Conservation (phyloP, 2,113 vertebrate genomes). For the Coryphaenoides rupestris region DNA sequence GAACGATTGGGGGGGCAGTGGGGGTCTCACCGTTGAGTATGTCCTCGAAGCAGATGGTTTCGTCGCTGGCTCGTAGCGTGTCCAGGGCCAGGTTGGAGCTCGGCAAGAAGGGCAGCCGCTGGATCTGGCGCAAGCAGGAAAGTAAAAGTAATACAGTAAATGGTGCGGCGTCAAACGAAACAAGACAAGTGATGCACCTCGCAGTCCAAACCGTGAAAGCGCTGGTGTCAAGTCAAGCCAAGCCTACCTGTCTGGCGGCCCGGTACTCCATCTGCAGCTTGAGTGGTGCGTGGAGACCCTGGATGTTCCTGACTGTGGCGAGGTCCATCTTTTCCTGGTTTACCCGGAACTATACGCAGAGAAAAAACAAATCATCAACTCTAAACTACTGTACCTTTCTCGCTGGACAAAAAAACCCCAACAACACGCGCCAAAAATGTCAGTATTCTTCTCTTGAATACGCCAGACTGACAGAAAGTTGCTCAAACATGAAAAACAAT, state of each 20-base stretch:
- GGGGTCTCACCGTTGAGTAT: conserved; percentile 83
- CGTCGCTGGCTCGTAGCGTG: conserved; percentile 85
- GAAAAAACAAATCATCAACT: conserved; percentile 4
- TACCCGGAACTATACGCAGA: conserved; percentile 77
- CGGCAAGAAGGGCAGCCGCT: conserved; percentile 89
- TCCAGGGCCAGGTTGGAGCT: conserved; percentile 91
- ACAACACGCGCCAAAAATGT: too few species aligned
- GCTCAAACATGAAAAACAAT: too few species aligned
- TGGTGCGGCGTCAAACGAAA: not conserved
- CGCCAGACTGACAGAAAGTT: too few species aligned
- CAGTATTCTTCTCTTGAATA: too few species aligned
- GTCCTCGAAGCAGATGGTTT: conserved; percentile 89
- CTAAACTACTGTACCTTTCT: too few species aligned
- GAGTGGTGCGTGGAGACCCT: conserved; percentile 87
- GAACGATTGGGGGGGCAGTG: not conserved
- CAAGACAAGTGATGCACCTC: not conserved
- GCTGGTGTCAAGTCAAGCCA: not conserved
- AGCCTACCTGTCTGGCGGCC: conserved; percentile 88
- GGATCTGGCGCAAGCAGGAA: conserved; percentile 74
- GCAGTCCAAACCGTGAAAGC: not conserved
- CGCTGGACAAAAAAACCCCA: too few species aligned
- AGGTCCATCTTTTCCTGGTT: conserved; percentile 94
- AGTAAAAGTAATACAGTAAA: not conserved
- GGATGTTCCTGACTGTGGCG: conserved; percentile 86
- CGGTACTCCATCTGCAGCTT: conserved; percentile 95